Evolutionary conservation across 2,113 vertebrate species (phyloP), one percentile per base, ranked within the genome.

Genomic region (Protobothrops mucrosquamatus): DNA sequence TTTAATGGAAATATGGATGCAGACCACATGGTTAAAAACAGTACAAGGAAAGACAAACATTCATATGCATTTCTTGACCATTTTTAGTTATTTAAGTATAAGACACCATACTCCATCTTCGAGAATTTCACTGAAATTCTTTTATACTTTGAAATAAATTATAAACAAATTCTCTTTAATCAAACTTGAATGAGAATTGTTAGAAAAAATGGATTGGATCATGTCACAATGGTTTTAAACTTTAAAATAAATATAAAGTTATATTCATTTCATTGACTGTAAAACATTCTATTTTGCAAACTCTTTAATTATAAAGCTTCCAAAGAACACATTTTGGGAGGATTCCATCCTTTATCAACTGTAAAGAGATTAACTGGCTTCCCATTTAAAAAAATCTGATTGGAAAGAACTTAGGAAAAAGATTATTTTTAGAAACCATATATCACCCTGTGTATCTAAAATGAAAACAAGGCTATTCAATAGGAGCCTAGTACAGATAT

Each of bases 401-500:
- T 64, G 56, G n/a, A 52, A 61, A 43, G 87, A 3, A n/a, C 12
- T 29, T 92, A 6, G 29, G 39, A 91, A 91, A 54, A 69, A 0
- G 0, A 81, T 1, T 29, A 12, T 85, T 91, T 74, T n/a, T 46
- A 86, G 51, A 55, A 93, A 93, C 0, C 48, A 0, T 18, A 57
- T 89, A 1, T 34, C 51, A 34, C 1, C 52, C 89, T 23, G 5
- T 87, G 94, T 89, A 92, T 94, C 22, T 57, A 56, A 91, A 34
- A 81, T 29, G 10, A 10, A 90, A 93, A 57, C 56, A 92, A 56
- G 20, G 9, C 90, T 95, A 94, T 51, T 92, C 92, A 95, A 74
- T 93, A 54, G 26, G 23, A 87, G 64, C 55, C 89, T 93, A 4
- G 91, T 93, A n/a, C 43, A 94, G 12, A 91, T 94, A 94, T 87